phyloP scores from a whole-genome alignment of 2,113 vertebrate genomes.

The Notarius quadriscutis region DNA sequence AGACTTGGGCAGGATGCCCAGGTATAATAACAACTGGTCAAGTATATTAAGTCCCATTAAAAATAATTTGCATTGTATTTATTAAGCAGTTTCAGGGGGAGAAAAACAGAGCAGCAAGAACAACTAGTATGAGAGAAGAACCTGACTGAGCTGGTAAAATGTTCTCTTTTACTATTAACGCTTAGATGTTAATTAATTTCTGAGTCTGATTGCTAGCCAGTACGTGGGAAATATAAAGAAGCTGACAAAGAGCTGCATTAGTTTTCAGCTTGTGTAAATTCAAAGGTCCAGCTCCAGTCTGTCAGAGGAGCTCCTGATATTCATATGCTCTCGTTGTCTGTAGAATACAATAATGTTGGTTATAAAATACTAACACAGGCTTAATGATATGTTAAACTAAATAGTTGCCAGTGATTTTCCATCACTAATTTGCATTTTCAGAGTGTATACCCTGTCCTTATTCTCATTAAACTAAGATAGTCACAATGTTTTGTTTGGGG shows the following conservation, averaged over 20 bases:
- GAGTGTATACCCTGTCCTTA: background rate
- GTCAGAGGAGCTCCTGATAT: background rate
- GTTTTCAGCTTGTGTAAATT: background rate
- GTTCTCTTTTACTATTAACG: background rate
- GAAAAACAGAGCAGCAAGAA: background rate
- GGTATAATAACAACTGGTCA: background rate
- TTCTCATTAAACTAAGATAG: background rate
- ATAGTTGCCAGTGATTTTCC: background rate
- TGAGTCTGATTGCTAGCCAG: background rate
- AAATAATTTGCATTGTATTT: conserved; percentile 1
- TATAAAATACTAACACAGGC: background rate
- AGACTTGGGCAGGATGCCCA: background rate
- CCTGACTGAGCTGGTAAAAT: background rate
- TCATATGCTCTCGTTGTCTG: background rate
- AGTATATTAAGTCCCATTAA: background rate
- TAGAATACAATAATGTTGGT: background rate
- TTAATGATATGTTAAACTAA: background rate
- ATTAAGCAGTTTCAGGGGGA: background rate
- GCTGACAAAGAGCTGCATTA: background rate
- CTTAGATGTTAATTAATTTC: background rate
- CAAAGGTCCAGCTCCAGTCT: background rate
- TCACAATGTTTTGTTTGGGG: background rate
- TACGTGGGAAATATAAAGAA: background rate
- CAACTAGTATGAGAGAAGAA: background rate
- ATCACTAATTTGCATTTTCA: background rate